A percentile compares a stretch with the other conserved stretches of the same genome.
Conservation (phyloP, 2,113 vertebrate genomes). For the Ictalurus furcatus region DNA sequence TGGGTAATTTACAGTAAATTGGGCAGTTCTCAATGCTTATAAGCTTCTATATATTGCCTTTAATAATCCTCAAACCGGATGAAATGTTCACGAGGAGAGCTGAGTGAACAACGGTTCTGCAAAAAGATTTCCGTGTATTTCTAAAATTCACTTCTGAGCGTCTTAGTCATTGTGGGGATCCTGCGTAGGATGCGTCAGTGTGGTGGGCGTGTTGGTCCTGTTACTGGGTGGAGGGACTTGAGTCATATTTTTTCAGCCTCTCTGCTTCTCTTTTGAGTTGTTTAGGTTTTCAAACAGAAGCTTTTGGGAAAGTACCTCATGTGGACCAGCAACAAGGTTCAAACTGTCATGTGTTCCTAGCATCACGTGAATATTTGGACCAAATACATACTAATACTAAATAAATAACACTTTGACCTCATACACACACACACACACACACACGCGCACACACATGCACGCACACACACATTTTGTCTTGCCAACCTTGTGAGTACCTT, state of each 20-base stretch:
- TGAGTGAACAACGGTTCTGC: background rate
- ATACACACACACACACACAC: background rate
- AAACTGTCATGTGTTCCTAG: background rate
- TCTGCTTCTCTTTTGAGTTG: background rate
- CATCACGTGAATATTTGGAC: background rate
- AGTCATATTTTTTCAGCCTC: slow-evolving; percentile 36
- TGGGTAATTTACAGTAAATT: background rate
- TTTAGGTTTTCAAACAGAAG: background rate
- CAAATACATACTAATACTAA: background rate
- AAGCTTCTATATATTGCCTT: background rate
- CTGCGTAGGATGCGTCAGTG: slow-evolving; percentile 36
- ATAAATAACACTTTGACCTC: background rate
- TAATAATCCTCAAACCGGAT: background rate
- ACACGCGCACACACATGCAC: background rate
- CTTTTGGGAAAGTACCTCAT: background rate
- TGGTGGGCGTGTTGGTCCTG: slow-evolving; percentile 41
- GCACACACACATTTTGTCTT: background rate
- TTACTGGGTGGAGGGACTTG: slow-evolving; percentile 38
- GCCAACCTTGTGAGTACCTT: background rate
- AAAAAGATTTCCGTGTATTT: background rate
- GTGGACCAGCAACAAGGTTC: background rate
- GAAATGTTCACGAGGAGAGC: background rate
- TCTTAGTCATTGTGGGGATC: slow-evolving; percentile 35
- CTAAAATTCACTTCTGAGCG: background rate
- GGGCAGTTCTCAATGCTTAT: background rate